phyloP scores from a whole-genome alignment of 2,113 vertebrate species.

The Panthera leo region DNA sequence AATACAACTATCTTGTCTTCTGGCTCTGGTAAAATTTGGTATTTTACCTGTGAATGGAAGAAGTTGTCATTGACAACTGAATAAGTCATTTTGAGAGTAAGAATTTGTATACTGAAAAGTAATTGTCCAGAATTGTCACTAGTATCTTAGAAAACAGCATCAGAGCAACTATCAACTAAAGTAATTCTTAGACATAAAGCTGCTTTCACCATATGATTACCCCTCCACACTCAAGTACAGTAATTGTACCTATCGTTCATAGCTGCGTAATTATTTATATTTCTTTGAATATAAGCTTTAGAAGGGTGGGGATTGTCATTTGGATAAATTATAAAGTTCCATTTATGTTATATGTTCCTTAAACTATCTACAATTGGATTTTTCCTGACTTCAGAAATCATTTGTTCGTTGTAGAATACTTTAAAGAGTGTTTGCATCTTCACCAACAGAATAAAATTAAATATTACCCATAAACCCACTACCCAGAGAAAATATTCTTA shows the following conservation, averaged over 20 bases:
- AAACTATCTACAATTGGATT: slow-evolving; percentile 11
- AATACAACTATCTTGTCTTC: not conserved
- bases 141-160: slow-evolving; percentile 20
- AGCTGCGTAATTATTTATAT: not conserved
- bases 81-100: not conserved
- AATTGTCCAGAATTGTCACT: slow-evolving; percentile 4
- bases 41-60: not conserved
- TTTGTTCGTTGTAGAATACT: not conserved
- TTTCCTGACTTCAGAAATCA: slow-evolving; percentile 2
- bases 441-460: slow-evolving; percentile 12
- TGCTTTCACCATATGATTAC: not conserved
- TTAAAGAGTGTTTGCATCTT: slow-evolving; percentile 30
- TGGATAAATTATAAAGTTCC: not conserved
- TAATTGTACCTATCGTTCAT: not conserved
- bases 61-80: not conserved
- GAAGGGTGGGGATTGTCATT: not conserved
- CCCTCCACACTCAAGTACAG: not conserved
- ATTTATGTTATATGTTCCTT: not conserved
- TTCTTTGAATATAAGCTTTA: slow-evolving; percentile 34
- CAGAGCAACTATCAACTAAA: not conserved
- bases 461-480: not conserved
- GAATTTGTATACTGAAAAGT: not conserved
- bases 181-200: not conserved
- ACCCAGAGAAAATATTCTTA: not conserved
- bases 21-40: not conserved